Evolutionary conservation across 2,113 vertebrate species (phyloP).

Genomic region (Rhipidura dahli): DNA sequence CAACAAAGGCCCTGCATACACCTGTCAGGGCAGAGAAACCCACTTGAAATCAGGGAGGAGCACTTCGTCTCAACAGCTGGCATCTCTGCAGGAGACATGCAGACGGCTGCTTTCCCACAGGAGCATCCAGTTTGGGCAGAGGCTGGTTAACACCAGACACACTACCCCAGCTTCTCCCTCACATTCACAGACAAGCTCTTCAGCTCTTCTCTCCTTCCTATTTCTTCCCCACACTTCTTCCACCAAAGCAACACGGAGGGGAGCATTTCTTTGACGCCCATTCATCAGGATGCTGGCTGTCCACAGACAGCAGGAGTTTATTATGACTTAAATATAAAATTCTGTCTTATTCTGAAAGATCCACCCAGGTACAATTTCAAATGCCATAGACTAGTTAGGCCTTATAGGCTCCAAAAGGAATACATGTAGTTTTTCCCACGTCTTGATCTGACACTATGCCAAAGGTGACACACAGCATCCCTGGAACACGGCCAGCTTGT

Average conservation of each 20-base stretch:
- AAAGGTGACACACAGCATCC: background rate
- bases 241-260: background rate
- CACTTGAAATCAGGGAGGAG: background rate
- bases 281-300: background rate
- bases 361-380: background rate
- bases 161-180: background rate
- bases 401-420: background rate
- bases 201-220: background rate
- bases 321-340: background rate
- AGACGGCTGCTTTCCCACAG: background rate
- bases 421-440: background rate
- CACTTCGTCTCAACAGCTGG: background rate
- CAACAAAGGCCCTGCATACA: background rate
- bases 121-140: background rate
- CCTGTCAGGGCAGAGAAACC: background rate
- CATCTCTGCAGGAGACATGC: background rate
- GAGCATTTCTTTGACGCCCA: rapidly evolving
- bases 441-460: background rate
- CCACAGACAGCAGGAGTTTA: background rate
- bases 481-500: background rate
- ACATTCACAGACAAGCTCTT: background rate
- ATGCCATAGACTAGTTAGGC: background rate
- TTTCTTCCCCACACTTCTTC: background rate
- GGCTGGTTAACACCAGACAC: background rate
- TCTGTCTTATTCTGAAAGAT: background rate